Conservation (phyloP, 2,888 invertebrate genomes). For the Heteromyza rotundicornis region DNA sequence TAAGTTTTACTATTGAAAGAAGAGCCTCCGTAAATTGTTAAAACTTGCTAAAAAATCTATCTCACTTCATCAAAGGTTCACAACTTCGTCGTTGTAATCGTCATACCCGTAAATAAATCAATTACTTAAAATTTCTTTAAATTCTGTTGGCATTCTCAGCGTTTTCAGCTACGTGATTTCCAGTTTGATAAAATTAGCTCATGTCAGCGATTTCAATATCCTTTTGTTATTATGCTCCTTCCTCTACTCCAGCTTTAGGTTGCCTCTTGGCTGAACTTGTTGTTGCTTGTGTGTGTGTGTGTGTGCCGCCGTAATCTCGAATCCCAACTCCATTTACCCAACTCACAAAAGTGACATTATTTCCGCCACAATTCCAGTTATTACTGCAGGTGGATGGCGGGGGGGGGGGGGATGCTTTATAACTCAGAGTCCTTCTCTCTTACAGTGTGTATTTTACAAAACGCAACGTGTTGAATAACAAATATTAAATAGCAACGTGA, state of each 20-base stretch:
- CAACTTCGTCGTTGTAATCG: too few relatives aligned
- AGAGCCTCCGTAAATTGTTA: too few relatives aligned
- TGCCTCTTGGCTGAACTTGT: too few relatives aligned
- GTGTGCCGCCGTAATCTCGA: background rate
- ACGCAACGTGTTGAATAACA: constrained; percentile 5
- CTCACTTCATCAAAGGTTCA: too few relatives aligned
- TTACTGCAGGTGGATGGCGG: background rate
- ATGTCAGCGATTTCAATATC: background rate
- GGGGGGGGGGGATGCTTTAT: too few relatives aligned
- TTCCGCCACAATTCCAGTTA: background rate
- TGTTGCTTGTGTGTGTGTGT: too few relatives aligned
- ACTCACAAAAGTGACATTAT: constrained; percentile 5
- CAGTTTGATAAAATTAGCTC: constrained; percentile 3
- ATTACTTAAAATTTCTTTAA: background rate
- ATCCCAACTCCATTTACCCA: constrained; percentile 1
- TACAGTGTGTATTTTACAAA: constrained; percentile 1
- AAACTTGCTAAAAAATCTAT: too few relatives aligned
- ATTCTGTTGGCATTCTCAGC: background rate
- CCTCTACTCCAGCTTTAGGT: too few relatives aligned
- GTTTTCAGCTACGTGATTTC: background rate
- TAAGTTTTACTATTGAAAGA: too few relatives aligned
- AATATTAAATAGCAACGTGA: constrained; percentile 6
- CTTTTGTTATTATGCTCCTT: background rate
- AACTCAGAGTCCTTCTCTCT: too few relatives aligned
- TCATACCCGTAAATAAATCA: too few relatives aligned